Percentiles rank a stretch among this genome's conserved stretches.
These are phyloP conservation scores for Antigone vipio DNA, from an alignment of 2,113 vertebrate genomes.

Conservation along the genomic window DNA sequence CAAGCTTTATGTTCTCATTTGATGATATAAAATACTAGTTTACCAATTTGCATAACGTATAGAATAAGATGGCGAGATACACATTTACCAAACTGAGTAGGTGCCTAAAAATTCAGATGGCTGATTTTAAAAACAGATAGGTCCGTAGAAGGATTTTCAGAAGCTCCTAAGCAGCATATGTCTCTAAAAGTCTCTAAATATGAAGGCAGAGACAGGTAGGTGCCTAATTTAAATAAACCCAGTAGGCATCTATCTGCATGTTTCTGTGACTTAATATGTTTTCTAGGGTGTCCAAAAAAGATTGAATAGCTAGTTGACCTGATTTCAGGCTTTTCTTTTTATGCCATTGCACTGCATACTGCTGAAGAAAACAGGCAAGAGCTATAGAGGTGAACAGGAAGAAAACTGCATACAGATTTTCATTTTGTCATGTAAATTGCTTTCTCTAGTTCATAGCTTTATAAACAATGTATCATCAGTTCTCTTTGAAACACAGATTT, in stretches of 20 bases:
- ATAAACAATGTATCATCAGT: neutral
- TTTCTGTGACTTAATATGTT: neutral
- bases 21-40: neutral
- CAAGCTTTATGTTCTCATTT: neutral
- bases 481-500: neutral
- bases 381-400: neutral
- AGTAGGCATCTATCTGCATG: neutral
- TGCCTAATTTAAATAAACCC: slow-evolving; percentile 4
- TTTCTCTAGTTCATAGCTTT: neutral
- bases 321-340: neutral
- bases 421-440: neutral
- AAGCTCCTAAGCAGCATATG: neutral
- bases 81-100: neutral
- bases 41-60: neutral
- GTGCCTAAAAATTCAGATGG: neutral
- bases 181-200: neutral
- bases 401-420: neutral
- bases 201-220: neutral
- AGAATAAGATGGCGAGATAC: neutral
- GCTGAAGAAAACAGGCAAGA: neutral
- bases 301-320: neutral
- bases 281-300: neutral
- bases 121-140: neutral
- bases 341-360: neutral
- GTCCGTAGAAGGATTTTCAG: neutral